Conservation (phyloP, 2,888 invertebrate species). For the Himalopsyche anomala region DNA sequence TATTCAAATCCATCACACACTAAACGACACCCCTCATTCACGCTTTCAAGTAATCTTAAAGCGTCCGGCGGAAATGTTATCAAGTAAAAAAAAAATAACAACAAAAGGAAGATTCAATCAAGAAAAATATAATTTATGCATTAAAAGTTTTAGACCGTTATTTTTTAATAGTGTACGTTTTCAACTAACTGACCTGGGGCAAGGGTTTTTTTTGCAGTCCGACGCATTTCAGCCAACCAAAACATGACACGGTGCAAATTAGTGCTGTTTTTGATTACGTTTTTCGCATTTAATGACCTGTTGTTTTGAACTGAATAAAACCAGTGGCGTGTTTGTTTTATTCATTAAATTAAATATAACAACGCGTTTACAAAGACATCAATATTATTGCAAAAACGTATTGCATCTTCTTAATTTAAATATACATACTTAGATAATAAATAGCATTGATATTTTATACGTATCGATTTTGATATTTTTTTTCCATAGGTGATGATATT, state of each 20-base stretch:
- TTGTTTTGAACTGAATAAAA: background rate
- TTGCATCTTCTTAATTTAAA: no score
- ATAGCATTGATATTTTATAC: no score
- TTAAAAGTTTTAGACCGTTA: conserved; percentile 22
- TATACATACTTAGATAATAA: no score
- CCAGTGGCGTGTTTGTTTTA: background rate
- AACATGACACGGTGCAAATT: conserved; percentile 20
- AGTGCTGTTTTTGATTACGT: conserved; percentile 34
- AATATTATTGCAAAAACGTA: no score
- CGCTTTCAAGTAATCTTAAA: background rate
- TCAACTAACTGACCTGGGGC: conserved; percentile 13
- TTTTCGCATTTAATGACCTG: conserved; percentile 31
- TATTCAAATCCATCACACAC: no score
- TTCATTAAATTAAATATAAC: no score
- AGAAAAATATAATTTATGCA: conserved; percentile 4
- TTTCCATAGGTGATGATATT: no score
- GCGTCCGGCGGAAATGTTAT: conserved; percentile 9
- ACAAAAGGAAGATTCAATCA: background rate
- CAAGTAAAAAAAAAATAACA: background rate
- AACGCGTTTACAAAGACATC: no score
- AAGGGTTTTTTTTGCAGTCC: conserved; percentile 28
- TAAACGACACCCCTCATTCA: background rate
- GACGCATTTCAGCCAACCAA: background rate
- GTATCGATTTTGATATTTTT: no score
- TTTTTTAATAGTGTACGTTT: background rate